Evolutionary conservation across 2,113 vertebrate genomes (phyloP).

Genomic region (Motacilla tschutschensis): DNA sequence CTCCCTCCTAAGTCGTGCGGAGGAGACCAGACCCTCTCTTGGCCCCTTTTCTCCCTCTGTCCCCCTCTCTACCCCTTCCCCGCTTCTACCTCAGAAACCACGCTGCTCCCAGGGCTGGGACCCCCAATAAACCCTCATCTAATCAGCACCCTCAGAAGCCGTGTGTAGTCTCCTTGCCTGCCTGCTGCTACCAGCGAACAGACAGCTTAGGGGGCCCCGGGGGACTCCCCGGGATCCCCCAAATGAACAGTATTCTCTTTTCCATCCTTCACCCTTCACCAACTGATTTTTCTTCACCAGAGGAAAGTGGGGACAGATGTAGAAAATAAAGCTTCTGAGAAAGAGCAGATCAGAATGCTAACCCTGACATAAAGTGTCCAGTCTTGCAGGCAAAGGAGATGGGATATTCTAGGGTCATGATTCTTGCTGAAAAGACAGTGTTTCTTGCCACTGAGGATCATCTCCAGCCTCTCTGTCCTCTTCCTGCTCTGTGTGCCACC

Average conservation of each 20-base stretch:
- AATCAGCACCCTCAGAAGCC: too few species aligned
- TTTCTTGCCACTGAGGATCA: not conserved
- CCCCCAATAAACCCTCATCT: too few species aligned
- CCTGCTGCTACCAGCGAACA: too few species aligned
- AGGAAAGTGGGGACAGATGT: not conserved
- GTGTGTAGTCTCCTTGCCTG: too few species aligned
- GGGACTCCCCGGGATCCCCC: too few species aligned
- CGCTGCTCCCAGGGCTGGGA: too few species aligned
- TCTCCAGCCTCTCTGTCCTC: not conserved
- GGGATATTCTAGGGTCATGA: not conserved
- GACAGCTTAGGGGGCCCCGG: too few species aligned
- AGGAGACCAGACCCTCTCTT: too few species aligned
- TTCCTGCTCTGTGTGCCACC: not conserved
- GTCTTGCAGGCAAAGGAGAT: not conserved
- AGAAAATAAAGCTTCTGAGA: not conserved
- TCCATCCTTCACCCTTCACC: not conserved
- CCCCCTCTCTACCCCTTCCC: too few species aligned
- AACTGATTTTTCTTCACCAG: not conserved
- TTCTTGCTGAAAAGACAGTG: not conserved
- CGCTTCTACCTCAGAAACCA: too few species aligned
- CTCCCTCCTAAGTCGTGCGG: too few species aligned
- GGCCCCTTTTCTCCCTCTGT: too few species aligned
- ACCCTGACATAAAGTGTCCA: fast-evolving
- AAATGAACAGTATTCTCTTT: not conserved
- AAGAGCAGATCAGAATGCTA: not conserved